Percentiles rank a stretch among this genome's conserved stretches.
phyloP scores from a whole-genome alignment of 2,797 vertebrate genomes.

The Syngnathus rostellatus region DNA sequence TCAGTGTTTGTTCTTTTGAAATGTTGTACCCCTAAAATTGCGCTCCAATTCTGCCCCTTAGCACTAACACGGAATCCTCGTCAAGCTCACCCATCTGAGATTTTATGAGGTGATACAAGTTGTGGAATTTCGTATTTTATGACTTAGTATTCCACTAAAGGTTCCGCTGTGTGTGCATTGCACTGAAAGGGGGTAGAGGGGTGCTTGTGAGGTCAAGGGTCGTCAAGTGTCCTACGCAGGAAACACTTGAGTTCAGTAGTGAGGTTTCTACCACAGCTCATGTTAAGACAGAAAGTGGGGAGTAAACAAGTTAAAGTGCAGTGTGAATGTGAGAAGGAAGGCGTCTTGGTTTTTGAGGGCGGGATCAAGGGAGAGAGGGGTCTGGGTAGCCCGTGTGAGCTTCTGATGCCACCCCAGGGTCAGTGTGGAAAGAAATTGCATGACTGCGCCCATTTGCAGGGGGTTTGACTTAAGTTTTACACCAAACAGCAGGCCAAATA shows the following conservation, averaged over 20 bases:
- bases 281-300: conserved; percentile 4
- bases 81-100: conserved; percentile 19
- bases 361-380: conserved; percentile 20
- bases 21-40: background rate
- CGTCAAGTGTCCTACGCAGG: background rate
- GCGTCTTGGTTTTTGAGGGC: background rate
- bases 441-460: background rate
- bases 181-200: background rate
- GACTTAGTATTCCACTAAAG: background rate
- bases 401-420: conserved; percentile 2
- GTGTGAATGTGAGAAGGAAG: conserved; percentile 14
- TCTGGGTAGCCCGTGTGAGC: conserved; percentile 15
- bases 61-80: too few relatives aligned
- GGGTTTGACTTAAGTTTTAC: background rate
- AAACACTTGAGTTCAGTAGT: background rate
- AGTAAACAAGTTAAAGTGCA: conserved; percentile 22
- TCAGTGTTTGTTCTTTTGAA: background rate
- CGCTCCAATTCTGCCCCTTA: too few relatives aligned
- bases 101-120: conserved; percentile 25
- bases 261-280: conserved; percentile 5
- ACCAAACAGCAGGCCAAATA: background rate
- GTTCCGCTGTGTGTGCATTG: background rate
- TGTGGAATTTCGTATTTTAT: conserved; percentile 22
- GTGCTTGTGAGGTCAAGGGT: background rate
- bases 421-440: background rate